Conservation (phyloP, 2,888 invertebrate genomes). For the Digitonthophagus gazella region DNA sequence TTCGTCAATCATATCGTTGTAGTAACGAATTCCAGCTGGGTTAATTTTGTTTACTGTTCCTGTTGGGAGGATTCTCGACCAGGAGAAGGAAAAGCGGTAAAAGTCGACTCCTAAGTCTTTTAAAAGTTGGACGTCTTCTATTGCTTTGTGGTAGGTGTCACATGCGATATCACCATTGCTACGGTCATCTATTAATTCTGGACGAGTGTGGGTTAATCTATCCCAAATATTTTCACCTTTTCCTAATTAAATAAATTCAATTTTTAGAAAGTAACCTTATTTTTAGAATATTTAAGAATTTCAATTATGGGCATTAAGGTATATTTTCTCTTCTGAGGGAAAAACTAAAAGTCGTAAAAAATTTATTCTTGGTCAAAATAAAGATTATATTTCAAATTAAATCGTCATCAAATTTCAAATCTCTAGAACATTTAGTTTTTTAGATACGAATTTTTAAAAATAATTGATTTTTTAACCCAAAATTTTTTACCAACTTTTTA, state of each 20-base stretch:
- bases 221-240: constrained; percentile 58
- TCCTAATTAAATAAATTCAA: constrained; percentile 44
- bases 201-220: constrained; percentile 47
- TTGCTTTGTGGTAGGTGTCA: constrained; percentile 40
- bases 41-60: constrained; percentile 59
- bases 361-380: no score
- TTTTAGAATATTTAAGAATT: no score
- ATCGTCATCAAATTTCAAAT: no score
- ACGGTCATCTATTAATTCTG: constrained; percentile 37
- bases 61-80: constrained; percentile 63
- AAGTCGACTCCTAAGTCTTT: constrained; percentile 44
- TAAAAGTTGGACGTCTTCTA: constrained; percentile 37
- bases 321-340: no score
- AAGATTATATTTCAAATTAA: no score
- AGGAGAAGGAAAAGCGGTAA: constrained; percentile 60
- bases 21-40: constrained; percentile 61
- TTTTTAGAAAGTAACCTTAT: constrained; percentile 10
- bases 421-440: no score
- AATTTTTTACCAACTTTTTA: no score
- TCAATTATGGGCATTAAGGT: no score
- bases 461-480: no score
- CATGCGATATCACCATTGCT: constrained; percentile 40
- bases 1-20: constrained; percentile 60
- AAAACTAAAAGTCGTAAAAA: no score
- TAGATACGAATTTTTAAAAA: no score